Percentiles rank a stretch among this genome's conserved stretches.
These are phyloP conservation scores for Gasterosteus nipponicus DNA, from an alignment of 2,113 vertebrate species.

Conservation along the genomic window DNA sequence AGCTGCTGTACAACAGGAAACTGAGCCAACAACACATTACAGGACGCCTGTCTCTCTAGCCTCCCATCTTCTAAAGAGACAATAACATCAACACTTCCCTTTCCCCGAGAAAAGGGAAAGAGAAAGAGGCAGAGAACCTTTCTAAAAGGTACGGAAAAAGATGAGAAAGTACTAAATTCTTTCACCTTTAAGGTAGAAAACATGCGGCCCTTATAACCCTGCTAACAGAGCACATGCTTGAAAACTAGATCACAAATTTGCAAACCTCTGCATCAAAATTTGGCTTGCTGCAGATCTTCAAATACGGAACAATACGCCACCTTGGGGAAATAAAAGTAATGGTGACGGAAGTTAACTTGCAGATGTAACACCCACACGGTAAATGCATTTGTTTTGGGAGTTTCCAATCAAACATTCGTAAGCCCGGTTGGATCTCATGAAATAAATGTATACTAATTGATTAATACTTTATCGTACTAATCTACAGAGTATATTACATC, in stretches of 20 bases:
- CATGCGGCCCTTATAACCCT: slow-evolving; percentile 28
- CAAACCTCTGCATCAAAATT: slow-evolving; percentile 36
- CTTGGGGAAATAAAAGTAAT: slow-evolving; percentile 19
- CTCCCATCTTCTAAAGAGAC: slow-evolving; percentile 65
- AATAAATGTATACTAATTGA: background rate
- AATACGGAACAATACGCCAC: background rate
- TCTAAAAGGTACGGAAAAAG: slow-evolving; percentile 17
- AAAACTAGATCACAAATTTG: slow-evolving; percentile 17
- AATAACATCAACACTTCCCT: slow-evolving; percentile 56
- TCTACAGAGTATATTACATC: background rate
- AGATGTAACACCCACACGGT: background rate
- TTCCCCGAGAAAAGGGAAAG: background rate
- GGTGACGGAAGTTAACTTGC: slow-evolving; percentile 11
- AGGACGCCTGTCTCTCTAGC: slow-evolving; percentile 58
- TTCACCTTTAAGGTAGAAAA: slow-evolving; percentile 33
- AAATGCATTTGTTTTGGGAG: background rate
- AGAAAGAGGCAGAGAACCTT: background rate
- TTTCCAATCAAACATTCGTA: background rate
- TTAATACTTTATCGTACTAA: background rate
- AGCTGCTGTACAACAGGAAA: slow-evolving; percentile 63
- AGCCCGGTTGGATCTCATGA: background rate
- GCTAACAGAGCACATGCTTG: background rate
- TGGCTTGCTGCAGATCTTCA: slow-evolving; percentile 4
- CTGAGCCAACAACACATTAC: slow-evolving; percentile 62
- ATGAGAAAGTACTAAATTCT: slow-evolving; percentile 6